These are phyloP conservation scores for Acanthurus leucopareius DNA, from an alignment of 2,797 vertebrate species.

Conservation along the genomic window DNA sequence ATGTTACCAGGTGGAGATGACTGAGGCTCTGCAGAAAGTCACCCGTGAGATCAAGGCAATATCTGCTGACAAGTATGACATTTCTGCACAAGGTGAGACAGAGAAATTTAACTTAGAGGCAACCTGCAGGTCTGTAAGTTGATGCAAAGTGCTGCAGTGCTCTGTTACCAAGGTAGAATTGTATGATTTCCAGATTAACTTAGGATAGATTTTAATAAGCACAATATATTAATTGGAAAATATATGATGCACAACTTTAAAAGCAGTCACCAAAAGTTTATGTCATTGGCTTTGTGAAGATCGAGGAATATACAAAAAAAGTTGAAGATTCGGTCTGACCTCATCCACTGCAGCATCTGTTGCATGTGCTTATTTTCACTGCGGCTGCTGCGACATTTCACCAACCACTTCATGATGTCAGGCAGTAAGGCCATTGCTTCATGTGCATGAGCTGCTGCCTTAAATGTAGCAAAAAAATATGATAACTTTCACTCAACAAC, in stretches of 20 bases:
- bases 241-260: background rate
- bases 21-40: conserved; percentile 94
- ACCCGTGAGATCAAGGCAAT: conserved; percentile 94
- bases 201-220: background rate
- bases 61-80: conserved; percentile 95
- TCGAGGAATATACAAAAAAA: background rate
- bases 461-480: background rate
- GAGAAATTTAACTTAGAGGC: background rate
- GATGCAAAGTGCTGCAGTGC: too few relatives aligned
- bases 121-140: too few relatives aligned
- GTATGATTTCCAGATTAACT: background rate
- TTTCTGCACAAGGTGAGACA: conserved; percentile 93
- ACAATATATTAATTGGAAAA: background rate
- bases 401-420: background rate
- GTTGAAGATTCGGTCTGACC: background rate
- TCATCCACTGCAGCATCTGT: background rate
- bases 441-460: background rate
- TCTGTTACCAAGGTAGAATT: background rate
- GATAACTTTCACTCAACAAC: too few relatives aligned
- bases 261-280: background rate
- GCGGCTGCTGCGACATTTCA: background rate
- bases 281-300: background rate
- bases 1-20: conserved; percentile 89
- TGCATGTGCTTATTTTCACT: background rate
- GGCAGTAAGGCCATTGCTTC: background rate